A percentile compares a stretch with the other conserved stretches of the same genome.
Evolutionary conservation across 2,888 invertebrate species (phyloP).

Genomic region (Poecilobothrus nobilitatus): DNA sequence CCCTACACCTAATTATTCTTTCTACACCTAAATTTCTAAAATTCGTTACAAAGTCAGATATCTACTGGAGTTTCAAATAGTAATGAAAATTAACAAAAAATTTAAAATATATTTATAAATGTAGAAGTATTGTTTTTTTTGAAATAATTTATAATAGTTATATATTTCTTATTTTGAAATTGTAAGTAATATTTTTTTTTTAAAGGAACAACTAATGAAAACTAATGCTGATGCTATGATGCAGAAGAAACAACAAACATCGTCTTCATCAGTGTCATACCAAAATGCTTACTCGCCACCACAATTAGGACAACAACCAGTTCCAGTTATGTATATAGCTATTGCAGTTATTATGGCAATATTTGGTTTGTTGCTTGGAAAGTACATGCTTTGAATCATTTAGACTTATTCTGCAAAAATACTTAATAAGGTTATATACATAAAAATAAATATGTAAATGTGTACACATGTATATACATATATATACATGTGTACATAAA

Average conservation of each 20-base stretch:
- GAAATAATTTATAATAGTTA: too few species aligned
- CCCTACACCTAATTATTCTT: too few species aligned
- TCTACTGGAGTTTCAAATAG: too few species aligned
- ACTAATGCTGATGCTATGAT: conserved; percentile 37
- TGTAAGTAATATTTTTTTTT: too few species aligned
- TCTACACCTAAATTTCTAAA: too few species aligned
- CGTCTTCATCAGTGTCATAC: conserved; percentile 31
- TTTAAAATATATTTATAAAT: too few species aligned
- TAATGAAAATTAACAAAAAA: too few species aligned
- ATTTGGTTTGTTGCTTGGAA: conserved; percentile 68
- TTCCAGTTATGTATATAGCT: conserved; percentile 56
- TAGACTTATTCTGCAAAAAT: conserved; percentile 17
- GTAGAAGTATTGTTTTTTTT: too few species aligned
- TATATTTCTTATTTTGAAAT: too few species aligned
- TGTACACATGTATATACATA: background rate
- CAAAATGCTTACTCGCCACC: conserved; percentile 51
- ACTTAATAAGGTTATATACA: background rate
- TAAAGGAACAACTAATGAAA: conserved; percentile 57
- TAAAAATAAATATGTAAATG: background rate
- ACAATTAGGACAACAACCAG: conserved; percentile 50
- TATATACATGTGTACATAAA: background rate
- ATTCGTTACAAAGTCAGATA: too few species aligned
- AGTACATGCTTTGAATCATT: conserved; percentile 68
- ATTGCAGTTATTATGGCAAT: conserved; percentile 60
- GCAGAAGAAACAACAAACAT: conserved; percentile 27